Evolutionary conservation across 2,113 vertebrate species (phyloP).

Genomic region (Orientallactaga bullata): DNA sequence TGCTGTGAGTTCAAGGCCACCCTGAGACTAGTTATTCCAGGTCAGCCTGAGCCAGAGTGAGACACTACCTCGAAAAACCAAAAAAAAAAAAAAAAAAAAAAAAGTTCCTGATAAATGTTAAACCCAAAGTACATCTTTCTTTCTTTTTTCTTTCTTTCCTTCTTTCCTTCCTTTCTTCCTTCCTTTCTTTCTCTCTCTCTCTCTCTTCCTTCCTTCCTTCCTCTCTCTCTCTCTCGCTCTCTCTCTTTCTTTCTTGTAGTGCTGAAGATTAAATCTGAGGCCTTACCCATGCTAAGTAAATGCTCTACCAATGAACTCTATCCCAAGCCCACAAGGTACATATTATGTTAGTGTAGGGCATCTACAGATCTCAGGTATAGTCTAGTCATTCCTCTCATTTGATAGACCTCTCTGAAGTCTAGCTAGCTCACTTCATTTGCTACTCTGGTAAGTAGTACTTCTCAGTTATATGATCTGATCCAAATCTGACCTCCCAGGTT

Average conservation of each 20-base stretch:
- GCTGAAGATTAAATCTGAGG: neutral
- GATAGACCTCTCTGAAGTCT: neutral
- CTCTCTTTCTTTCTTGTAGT: neutral
- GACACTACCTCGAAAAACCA: no score
- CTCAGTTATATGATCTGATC: neutral
- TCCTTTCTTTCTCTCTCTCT: no score
- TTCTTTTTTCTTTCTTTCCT: neutral
- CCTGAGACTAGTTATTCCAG: no score
- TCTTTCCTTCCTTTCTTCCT: no score
- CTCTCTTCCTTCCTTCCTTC: no score
- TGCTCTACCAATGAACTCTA: neutral
- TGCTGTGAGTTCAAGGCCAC: no score
- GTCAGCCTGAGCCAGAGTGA: no score
- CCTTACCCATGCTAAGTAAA: neutral
- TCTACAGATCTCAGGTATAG: neutral
- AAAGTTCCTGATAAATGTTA: conserved; percentile 36
- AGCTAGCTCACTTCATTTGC: neutral
- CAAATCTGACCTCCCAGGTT: neutral
- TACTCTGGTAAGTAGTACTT: neutral
- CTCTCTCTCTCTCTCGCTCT: no score
- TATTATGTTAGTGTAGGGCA: neutral
- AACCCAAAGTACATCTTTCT: neutral
- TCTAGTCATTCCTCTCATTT: neutral
- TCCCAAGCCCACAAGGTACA: neutral
- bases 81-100: no score